Base-by-base conservation (phyloP, 2,888 invertebrate genomes). In the Drosophila kambysellisi region DNA sequence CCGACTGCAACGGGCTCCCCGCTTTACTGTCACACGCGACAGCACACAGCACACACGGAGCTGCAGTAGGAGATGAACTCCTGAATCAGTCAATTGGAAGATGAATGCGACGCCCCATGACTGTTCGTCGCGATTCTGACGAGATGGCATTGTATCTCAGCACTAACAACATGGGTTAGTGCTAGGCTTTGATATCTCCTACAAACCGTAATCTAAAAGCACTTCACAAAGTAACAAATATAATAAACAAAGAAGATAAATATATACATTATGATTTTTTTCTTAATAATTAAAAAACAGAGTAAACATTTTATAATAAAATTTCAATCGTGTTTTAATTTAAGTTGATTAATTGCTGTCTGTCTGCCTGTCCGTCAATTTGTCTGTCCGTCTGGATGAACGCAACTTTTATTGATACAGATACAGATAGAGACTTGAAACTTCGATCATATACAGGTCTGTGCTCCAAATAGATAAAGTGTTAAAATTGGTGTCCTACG, bases 61-160 rank as follows among this genome's bases (percentile, higher is more conserved):
- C 51, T 32, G 70, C 17, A 46, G 64, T 29, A 35, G 35, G 7
- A 57, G 70, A 1, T 37, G 54, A 11, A 35, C 30, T 30, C 4
- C 30, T 30, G 6, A 30, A 30, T 30, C 30, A 30, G 30, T 30
- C 4, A 30, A 30, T 30, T 30, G 4, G 4, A 30, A 6, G 5
- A 30, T 30, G 3, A 30, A 30, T 30, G 30, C 30, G 30, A 11
- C 35, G 11, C 35, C 12, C 35, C 89, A 84, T 81, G 85, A 75
- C 84, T 82, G 74, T 77, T 82, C 83, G 81, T 71, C 78, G 74
- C 77, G 89, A 75, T 82, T 89, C 86, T 82, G 89, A 76, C 79
- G 80, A 76, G 80, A 82, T 76, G 77, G 84, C 82, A 84, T 65
- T 25, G 25, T 25, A 25, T 25, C 25, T 25, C 25, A 25, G 25